Evolutionary conservation across 2,797 vertebrate species (phyloP).

Genomic region (Fistularia tabacaria): DNA sequence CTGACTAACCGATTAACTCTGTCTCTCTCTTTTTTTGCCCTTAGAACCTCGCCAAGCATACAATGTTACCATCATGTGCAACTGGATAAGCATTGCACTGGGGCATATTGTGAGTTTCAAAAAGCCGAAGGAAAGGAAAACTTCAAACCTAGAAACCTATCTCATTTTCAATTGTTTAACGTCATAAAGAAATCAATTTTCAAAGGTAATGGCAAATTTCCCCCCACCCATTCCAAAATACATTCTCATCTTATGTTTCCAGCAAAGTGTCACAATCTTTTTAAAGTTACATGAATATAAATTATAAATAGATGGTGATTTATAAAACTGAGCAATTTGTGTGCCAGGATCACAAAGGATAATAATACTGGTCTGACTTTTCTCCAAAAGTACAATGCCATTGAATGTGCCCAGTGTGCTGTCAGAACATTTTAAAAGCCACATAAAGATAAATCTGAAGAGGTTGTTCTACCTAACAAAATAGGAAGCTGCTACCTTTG

Average conservation of each 20-base stretch:
- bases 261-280: constrained; percentile 32
- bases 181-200: constrained; percentile 45
- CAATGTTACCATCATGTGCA: constrained; percentile 14
- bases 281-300: constrained; percentile 45
- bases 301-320: constrained; percentile 43
- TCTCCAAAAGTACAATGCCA: constrained; percentile 19
- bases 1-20: neutral
- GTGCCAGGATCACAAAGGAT: constrained; percentile 28
- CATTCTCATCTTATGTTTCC: constrained; percentile 20
- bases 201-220: constrained; percentile 35
- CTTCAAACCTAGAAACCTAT: too few species aligned
- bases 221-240: constrained; percentile 20
- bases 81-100: constrained; percentile 14
- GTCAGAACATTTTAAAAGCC: constrained; percentile 26
- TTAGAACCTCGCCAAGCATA: constrained; percentile 35
- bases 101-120: constrained; percentile 7
- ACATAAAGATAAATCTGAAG: constrained; percentile 43
- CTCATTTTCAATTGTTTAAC: constrained; percentile 47
- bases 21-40: neutral
- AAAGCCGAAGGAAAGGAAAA: constrained; percentile 24
- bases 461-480: constrained; percentile 19
- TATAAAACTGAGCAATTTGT: constrained; percentile 23
- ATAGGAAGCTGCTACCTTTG: neutral
- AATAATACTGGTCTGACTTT: constrained; percentile 28
- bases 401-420: constrained; percentile 25